Evolutionary conservation across 2,888 invertebrate genomes (phyloP).

Genomic region (Andricus curvator): DNA sequence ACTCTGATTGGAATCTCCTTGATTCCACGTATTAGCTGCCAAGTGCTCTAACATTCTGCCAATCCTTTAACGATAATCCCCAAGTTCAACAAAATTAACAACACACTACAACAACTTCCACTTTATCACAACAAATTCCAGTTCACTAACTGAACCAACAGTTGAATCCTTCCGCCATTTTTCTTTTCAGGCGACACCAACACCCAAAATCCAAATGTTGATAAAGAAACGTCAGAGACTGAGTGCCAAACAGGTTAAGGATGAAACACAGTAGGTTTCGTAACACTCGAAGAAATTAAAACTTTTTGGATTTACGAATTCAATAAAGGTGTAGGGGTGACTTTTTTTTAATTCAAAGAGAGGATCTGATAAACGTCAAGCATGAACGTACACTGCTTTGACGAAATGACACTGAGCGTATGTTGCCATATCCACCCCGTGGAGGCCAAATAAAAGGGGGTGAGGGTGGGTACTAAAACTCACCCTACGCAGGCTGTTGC

Average conservation of each 20-base stretch:
- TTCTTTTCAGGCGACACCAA: background rate
- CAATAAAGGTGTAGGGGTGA: background rate
- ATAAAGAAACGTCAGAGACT: background rate
- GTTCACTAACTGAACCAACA: constrained; percentile 46
- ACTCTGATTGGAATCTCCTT: constrained; percentile 62
- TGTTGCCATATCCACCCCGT: constrained; percentile 35
- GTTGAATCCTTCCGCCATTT: constrained; percentile 29
- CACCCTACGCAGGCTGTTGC: constrained; percentile 46
- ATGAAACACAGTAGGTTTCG: background rate
- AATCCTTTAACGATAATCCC: constrained; percentile 26
- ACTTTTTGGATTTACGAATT: background rate
- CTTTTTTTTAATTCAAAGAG: background rate
- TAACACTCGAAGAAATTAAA: background rate
- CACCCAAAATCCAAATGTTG: background rate
- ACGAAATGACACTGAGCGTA: constrained; percentile 34
- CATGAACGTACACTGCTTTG: constrained; percentile 38
- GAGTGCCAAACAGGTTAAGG: background rate
- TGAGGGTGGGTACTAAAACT: constrained; percentile 48
- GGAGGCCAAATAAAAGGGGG: constrained; percentile 27
- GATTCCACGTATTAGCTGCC: constrained; percentile 61
- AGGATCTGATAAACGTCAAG: constrained; percentile 26
- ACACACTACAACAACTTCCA: constrained; percentile 1
- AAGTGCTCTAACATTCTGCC: constrained; percentile 34
- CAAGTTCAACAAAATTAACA: constrained; percentile 18
- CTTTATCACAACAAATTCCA: constrained; percentile 31